Evolutionary conservation across 2,113 vertebrate species (phyloP).

Genomic region (Engystomops pustulosus): DNA sequence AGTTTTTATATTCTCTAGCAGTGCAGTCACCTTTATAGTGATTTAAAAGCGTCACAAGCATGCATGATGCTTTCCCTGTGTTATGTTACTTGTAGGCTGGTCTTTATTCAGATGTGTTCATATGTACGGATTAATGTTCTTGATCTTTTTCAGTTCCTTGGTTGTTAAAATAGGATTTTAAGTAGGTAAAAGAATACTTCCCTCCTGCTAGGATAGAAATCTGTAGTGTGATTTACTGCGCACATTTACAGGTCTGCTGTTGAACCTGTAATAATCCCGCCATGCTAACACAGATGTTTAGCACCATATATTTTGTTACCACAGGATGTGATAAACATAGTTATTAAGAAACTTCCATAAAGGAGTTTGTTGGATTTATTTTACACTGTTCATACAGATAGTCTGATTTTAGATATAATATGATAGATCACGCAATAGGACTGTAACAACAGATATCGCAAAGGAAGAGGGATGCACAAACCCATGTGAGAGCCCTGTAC

Average conservation of each 20-base stretch:
- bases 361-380: background rate
- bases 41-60: too few relatives aligned
- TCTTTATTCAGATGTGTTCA: background rate
- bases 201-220: background rate
- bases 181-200: conserved; percentile 5
- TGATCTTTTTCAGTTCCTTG: background rate
- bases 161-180: conserved; percentile 11
- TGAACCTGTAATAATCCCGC: conserved; percentile 4
- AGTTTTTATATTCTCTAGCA: too few relatives aligned
- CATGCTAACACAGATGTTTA: conserved; percentile 13
- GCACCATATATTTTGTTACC: conserved; percentile 22
- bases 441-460: too few relatives aligned
- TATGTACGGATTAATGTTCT: background rate
- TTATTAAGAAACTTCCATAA: background rate
- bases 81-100: background rate
- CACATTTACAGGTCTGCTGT: conserved; percentile 19
- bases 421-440: too few relatives aligned
- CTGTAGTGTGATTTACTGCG: conserved; percentile 4
- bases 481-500: too few relatives aligned
- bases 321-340: conserved; percentile 1
- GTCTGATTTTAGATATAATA: too few relatives aligned
- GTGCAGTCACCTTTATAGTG: too few relatives aligned
- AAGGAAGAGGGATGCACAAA: too few relatives aligned
- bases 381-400: too few relatives aligned
- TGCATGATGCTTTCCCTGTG: background rate